A percentile compares a stretch with the other conserved stretches of the same genome.
These are phyloP conservation scores for Manis pentadactyla DNA, from an alignment of 2,797 vertebrate genomes.

Conservation along the genomic window DNA sequence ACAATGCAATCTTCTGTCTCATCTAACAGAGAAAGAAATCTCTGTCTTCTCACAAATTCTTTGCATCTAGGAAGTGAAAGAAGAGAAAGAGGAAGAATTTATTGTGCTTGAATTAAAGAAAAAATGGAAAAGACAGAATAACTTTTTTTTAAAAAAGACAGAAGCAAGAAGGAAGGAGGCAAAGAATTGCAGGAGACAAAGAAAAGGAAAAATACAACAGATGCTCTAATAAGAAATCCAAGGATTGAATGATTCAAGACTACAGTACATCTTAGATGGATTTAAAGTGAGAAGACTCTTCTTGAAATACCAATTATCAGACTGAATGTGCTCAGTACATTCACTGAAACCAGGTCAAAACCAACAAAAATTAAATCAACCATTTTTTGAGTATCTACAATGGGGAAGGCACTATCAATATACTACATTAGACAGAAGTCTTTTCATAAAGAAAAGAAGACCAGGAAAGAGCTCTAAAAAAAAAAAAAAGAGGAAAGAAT, in stretches of 20 bases:
- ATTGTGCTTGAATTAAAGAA: not conserved
- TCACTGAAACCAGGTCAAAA: not conserved
- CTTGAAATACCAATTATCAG: not conserved
- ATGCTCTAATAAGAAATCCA: not conserved
- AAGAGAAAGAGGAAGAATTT: not conserved
- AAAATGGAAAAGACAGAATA: not conserved
- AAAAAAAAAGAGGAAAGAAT: not conserved
- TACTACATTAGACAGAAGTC: not conserved
- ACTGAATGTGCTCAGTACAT: not conserved
- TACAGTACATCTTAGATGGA: not conserved
- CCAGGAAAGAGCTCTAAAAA: not conserved
- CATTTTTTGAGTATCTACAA: not conserved
- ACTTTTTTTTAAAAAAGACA: not conserved
- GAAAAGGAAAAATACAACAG: not conserved
- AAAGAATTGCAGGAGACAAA: not conserved
- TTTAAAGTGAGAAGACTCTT: not conserved
- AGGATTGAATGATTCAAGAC: not conserved
- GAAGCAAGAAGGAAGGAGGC: not conserved
- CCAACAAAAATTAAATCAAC: not conserved
- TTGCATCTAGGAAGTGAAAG: not conserved
- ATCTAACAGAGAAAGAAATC: not conserved
- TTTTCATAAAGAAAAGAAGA: not conserved
- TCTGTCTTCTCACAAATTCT: not conserved
- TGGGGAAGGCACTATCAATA: not conserved
- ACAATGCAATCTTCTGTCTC: not conserved